Conservation (phyloP, 1,140 invertebrate species). For the Propsilocerus akamusi region DNA sequence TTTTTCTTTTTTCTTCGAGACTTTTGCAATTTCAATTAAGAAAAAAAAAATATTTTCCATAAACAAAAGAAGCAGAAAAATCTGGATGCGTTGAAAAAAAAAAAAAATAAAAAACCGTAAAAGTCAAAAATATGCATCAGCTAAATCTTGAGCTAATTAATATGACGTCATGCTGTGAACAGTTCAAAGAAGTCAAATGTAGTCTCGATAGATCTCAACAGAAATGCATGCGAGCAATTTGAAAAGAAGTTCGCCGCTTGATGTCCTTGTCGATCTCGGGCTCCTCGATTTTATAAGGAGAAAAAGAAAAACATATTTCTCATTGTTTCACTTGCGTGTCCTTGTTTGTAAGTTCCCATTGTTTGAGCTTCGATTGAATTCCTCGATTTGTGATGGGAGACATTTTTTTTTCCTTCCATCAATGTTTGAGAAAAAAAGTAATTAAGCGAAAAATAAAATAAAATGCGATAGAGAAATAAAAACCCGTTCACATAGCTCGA, state of each 20-base stretch:
- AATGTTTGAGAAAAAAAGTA: slow-evolving; percentile 3
- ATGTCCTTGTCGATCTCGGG: not conserved
- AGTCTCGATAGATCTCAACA: not conserved
- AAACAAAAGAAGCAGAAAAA: not conserved
- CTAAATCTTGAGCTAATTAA: not conserved
- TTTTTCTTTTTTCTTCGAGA: not conserved
- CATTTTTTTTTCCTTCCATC: no score
- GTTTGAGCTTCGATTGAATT: not conserved
- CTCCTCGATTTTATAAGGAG: no score
- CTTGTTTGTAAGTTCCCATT: not conserved
- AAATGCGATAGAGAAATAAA: not conserved
- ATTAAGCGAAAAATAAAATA: not conserved
- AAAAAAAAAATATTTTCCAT: not conserved
- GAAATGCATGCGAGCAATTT: not conserved
- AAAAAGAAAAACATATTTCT: no score
- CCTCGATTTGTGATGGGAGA: not conserved
- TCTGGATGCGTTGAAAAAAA: not conserved
- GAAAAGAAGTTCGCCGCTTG: not conserved
- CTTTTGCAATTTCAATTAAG: not conserved
- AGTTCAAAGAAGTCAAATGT: not conserved
- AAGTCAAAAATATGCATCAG: not conserved
- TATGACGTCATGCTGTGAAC: not conserved
- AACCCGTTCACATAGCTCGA: not conserved
- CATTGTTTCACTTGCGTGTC: not conserved
- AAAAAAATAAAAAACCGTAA: not conserved